A percentile compares a stretch with the other conserved stretches of the same genome.
phyloP scores from a whole-genome alignment of 2,888 invertebrate species.

The Ditylenchus weischeri region DNA sequence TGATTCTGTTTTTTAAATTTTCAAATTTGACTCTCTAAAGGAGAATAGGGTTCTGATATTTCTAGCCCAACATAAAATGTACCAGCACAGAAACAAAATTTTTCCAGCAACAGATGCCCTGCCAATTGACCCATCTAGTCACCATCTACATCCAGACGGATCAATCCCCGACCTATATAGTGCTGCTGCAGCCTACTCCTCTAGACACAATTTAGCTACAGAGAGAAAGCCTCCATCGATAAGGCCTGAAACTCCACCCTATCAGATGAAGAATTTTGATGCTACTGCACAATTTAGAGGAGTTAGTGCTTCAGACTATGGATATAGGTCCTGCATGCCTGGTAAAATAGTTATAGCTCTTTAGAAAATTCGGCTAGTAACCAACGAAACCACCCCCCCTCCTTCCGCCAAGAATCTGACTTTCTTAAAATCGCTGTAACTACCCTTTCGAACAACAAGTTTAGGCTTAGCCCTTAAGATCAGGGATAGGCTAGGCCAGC shows the following conservation, averaged over 20 bases:
- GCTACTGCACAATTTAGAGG: not conserved
- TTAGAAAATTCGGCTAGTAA: too few relatives aligned
- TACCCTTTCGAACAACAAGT: too few relatives aligned
- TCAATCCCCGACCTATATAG: not conserved
- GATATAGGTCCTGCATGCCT: not conserved
- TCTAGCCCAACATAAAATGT: too few relatives aligned
- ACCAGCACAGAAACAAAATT: too few relatives aligned
- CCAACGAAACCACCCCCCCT: too few relatives aligned
- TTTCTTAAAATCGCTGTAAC: too few relatives aligned
- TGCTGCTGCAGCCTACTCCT: not conserved
- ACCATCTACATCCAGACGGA: not conserved
- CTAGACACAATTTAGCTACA: not conserved
- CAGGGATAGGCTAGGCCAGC: too few relatives aligned
- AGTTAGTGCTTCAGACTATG: not conserved
- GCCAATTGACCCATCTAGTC: not conserved
- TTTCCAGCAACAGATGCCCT: conserved; percentile 7
- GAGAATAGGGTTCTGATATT: too few relatives aligned
- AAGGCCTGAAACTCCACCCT: conserved; percentile 2
- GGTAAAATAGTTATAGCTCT: not conserved
- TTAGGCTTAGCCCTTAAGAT: too few relatives aligned
- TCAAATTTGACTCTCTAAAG: too few relatives aligned
- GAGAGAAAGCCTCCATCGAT: not conserved
- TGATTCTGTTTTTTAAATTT: too few relatives aligned
- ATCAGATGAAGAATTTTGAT: not conserved
- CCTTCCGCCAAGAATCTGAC: too few relatives aligned